A percentile compares a stretch with the other conserved stretches of the same genome.
Evolutionary conservation across 2,888 invertebrate species (phyloP).

Genomic region (Epicampocera succincta): DNA sequence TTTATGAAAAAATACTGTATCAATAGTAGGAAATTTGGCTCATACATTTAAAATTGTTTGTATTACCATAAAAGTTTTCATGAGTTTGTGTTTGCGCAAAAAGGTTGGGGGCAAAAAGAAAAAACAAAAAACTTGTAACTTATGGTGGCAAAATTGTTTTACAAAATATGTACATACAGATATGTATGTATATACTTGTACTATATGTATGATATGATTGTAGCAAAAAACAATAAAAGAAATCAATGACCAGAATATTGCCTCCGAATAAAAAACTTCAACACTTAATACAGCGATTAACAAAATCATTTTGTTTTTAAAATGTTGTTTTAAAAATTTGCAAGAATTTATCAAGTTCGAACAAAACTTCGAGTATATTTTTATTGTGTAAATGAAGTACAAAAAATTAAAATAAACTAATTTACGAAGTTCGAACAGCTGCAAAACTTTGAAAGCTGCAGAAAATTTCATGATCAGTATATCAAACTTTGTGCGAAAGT

Average conservation of each 20-base stretch:
- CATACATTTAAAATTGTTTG: slow-evolving; percentile 10
- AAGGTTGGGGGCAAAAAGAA: not conserved
- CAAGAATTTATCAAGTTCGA: too few relatives aligned
- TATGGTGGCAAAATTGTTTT: slow-evolving; percentile 37
- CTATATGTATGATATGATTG: too few relatives aligned
- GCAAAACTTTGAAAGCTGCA: too few relatives aligned
- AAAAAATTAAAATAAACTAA: too few relatives aligned
- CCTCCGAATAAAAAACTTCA: slow-evolving; percentile 10
- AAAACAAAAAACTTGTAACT: slow-evolving; percentile 33
- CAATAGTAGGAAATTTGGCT: slow-evolving; percentile 13
- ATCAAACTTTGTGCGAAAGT: too few relatives aligned
- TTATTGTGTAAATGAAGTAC: too few relatives aligned
- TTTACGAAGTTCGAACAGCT: too few relatives aligned
- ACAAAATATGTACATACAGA: too few relatives aligned
- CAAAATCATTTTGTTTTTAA: not conserved
- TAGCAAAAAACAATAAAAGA: slow-evolving; percentile 19
- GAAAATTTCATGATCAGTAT: too few relatives aligned
- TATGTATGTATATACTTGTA: not conserved
- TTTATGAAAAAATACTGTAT: slow-evolving; percentile 37
- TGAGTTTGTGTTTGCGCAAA: not conserved
- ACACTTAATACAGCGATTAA: slow-evolving; percentile 10
- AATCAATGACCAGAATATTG: slow-evolving; percentile 37
- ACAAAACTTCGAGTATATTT: too few relatives aligned
- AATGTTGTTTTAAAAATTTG: too few relatives aligned
- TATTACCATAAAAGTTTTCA: not conserved